Base-by-base conservation (phyloP, 2,888 invertebrate species). In the Mesoligia furuncula region DNA sequence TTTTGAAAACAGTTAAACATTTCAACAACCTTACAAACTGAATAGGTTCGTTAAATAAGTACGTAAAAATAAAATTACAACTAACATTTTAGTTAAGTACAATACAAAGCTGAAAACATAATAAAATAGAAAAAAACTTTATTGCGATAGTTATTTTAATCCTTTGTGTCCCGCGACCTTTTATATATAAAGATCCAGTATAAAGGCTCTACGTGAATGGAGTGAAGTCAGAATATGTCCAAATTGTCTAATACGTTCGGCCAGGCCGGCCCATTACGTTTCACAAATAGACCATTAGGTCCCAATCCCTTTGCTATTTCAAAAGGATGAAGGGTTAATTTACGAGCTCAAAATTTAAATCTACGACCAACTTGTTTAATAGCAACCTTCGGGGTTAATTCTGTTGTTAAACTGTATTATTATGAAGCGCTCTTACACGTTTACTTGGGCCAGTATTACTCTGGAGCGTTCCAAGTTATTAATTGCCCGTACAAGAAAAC, bases 321-420 rank as follows among this genome's bases (percentile, higher is more conserved):
- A 95, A 95, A 96, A 96, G 96, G 96, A 95, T 95, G 96, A 95
- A 95, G 96, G 96, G 96, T 96, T 96, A 96, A 96, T 96, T 96
- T 96, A 96, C 93, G 95, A 95, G 95, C 96, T 95, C 94, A 95
- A 96, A 96, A 96, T 96, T 96, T 96, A 96, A 96, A 96, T 96
- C 95, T 96, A 96, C 95, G 94, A 92, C 93, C 94, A 95, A 95
- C 94, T 96, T 95, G 95, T 95, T 94, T 95, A 95, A 96, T 94
- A 93, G 94, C 92, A 93, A 93, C 94, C 93, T 93, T 90, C 90
- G 93, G 95, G 94, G 95, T 95, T 95, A 95, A 95, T 94, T 95
- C 92, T 93, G 94, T 93, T 95, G 94, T 95, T 94, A 94, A 94
- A 94, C 93, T 92, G 91, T 93, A 93, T 94, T 95, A 93, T 94